Base-by-base conservation (phyloP, 2,888 invertebrate species). In the Gymnocheta viridis region DNA sequence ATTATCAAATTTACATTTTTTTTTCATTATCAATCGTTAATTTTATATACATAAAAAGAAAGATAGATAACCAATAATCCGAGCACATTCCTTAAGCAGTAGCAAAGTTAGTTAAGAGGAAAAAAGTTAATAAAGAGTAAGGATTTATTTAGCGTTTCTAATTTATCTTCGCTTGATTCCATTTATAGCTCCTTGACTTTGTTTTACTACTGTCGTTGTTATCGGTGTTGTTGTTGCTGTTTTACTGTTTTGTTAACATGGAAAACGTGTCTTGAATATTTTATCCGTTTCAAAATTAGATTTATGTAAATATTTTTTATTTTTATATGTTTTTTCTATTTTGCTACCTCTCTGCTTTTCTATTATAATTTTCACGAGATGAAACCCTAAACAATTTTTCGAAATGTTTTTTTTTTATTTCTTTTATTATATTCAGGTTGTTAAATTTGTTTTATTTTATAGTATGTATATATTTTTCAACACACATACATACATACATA, bases 261-360 rank as follows among this genome's bases (percentile, higher is more conserved):
- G 22, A 54, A 49, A 76, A 82, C 82, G 70, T 82, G 82, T 76
- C 62, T 82, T 70, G 82, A 70, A 82, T 82, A 76, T 64, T 76
- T 82, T 56, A 70, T 76, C 27, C 12, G 29, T 51, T 49, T 44
- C 24, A 69, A 74, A 69, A 69, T 69, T 81, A 24, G 44, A 69
- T 74, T 74, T 81, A 81, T 81, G 81, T 32, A 64, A 82, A 82
- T 64, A 49, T n/a, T 24, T 54, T 54, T 69, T 17, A 12, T 24
- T 32, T 35, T 27, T 24, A n/a, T n/a, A n/a, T n/a, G 12, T 14
- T 58, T 47, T 32, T 38, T 0, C 14, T 10, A 17, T 41, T 32
- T 22, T 12, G 0, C n/a, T 17, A 14, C n/a, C 17, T 12, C 7
- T 41, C 7, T 56, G 14, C 1, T 32, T 14, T 19, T 24, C 1